These are phyloP conservation scores for Lepus europaeus DNA, from an alignment of 2,113 vertebrate species.

Conservation along the genomic window DNA sequence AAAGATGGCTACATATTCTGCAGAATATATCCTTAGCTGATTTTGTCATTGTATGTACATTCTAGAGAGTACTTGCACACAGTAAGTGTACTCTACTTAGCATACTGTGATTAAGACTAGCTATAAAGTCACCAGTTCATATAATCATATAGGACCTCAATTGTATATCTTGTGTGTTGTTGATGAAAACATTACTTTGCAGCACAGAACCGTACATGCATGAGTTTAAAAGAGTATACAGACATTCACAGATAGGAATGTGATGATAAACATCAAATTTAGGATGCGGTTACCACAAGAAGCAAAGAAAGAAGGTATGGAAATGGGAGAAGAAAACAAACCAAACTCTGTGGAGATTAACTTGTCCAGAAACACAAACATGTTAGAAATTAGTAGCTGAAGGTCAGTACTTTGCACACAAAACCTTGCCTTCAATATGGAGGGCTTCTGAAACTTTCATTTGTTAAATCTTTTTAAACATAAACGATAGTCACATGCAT, in stretches of 20 bases:
- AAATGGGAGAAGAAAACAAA: neutral
- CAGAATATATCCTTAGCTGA: too few relatives aligned
- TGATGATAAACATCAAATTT: neutral
- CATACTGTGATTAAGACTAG: too few relatives aligned
- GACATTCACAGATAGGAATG: neutral
- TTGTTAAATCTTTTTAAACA: neutral
- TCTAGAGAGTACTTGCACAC: too few relatives aligned
- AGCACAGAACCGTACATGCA: neutral
- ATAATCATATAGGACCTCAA: too few relatives aligned
- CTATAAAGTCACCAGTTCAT: too few relatives aligned
- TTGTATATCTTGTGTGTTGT: too few relatives aligned
- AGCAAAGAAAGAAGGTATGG: neutral
- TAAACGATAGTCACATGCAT: neutral
- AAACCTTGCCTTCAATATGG: neutral
- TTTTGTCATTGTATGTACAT: too few relatives aligned
- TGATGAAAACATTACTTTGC: too few relatives aligned
- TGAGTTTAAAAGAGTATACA: neutral
- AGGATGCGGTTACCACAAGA: neutral
- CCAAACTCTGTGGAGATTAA: neutral
- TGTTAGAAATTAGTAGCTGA: neutral
- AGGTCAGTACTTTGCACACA: neutral
- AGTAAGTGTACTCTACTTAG: too few relatives aligned
- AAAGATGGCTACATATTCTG: too few relatives aligned
- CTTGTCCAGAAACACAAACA: neutral
- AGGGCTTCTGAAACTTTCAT: neutral